Percentiles rank a stretch among this genome's conserved stretches.
These are phyloP conservation scores for Stictocephala bisonia DNA, from an alignment of 2,888 invertebrate genomes.

Conservation along the genomic window DNA sequence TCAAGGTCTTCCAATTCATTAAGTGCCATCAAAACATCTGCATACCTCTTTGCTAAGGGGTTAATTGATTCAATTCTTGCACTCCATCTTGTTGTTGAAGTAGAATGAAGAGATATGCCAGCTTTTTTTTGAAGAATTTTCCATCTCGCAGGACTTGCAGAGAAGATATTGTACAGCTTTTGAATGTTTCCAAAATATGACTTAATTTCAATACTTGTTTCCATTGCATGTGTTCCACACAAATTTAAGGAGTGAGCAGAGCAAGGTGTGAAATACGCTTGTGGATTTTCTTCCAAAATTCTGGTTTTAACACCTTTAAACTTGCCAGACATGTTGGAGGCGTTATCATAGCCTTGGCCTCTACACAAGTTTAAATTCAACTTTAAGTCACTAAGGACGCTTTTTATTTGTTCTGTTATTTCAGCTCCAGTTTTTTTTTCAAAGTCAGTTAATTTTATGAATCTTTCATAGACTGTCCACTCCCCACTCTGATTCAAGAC, in stretches of 20 bases:
- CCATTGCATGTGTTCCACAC: conserved; percentile 15
- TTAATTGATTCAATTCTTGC: conserved; percentile 21
- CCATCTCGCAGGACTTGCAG: conserved; percentile 26
- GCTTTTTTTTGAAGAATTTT: conserved; percentile 37
- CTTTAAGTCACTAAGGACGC: neutral
- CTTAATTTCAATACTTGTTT: conserved; percentile 28
- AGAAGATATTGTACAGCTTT: conserved; percentile 32
- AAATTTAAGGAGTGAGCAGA: conserved; percentile 7
- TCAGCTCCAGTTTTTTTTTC: neutral
- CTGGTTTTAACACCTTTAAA: neutral
- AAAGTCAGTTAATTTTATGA: conserved; percentile 13
- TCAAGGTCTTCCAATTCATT: conserved; percentile 18
- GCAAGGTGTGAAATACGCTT: conserved; percentile 1
- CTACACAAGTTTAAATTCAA: neutral
- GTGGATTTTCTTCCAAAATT: neutral
- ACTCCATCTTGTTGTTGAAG: conserved; percentile 43
- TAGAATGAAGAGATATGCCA: conserved; percentile 31
- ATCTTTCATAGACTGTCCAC: conserved; percentile 15
- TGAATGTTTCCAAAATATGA: conserved; percentile 21
- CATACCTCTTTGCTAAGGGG: conserved; percentile 28
- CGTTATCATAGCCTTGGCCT: neutral
- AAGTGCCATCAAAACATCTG: conserved; percentile 9
- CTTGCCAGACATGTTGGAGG: neutral
- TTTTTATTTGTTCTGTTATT: neutral
- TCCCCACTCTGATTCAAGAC: neutral